Evolutionary conservation across 1,140 invertebrate species (phyloP).

Genomic region (Drosophila insularis): DNA sequence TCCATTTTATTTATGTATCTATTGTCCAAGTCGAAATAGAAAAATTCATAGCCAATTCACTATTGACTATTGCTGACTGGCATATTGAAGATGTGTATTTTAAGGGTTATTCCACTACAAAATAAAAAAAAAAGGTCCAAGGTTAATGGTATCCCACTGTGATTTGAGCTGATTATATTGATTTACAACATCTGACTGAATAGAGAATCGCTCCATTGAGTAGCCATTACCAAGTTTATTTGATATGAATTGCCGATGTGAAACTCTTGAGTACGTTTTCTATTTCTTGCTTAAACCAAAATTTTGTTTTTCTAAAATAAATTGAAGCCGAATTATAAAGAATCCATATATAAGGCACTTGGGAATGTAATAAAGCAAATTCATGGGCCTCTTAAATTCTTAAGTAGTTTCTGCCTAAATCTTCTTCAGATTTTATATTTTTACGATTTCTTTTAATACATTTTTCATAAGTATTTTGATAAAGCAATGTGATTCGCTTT

Average conservation of each 20-base stretch:
- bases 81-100: not conserved
- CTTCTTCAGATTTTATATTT: not conserved
- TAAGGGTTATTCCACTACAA: constrained; percentile 1
- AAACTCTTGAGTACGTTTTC: not conserved
- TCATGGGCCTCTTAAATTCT: not conserved
- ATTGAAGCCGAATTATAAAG: not conserved
- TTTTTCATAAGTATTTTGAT: not conserved
- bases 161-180: constrained; percentile 9
- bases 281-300: not conserved
- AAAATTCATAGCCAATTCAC: not conserved
- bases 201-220: not conserved
- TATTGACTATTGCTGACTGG: not conserved
- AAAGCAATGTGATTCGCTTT: no score
- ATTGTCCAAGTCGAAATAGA: constrained; percentile 1
- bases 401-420: not conserved
- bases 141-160: constrained; percentile 1
- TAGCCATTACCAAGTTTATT: not conserved
- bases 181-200: not conserved
- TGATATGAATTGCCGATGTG: not conserved
- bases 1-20: constrained; percentile 24
- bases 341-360: not conserved
- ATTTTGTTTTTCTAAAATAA: not conserved
- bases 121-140: constrained; percentile 9
- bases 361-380: not conserved
- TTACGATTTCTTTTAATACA: not conserved